phyloP scores from a whole-genome alignment of 2,113 vertebrate species.

The Coptodon rendalli region DNA sequence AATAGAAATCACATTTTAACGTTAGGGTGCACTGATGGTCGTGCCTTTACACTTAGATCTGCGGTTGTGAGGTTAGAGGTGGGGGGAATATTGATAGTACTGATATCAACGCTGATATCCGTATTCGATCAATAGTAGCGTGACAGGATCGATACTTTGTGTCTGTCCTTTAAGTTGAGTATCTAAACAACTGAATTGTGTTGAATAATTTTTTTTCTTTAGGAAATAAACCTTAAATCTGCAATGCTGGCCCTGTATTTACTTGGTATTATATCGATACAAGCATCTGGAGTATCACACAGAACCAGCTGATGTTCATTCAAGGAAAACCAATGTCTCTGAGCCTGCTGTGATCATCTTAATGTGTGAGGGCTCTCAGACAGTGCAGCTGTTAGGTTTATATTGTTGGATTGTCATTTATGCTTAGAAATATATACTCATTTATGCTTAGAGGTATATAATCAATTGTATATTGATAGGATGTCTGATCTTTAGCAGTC shows the following conservation, averaged over 20 bases:
- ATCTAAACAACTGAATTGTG: not conserved
- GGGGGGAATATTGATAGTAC: not conserved
- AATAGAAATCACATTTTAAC: not conserved
- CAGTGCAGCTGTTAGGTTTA: not conserved
- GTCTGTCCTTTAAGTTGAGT: not conserved
- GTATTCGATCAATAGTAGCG: not conserved
- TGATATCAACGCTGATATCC: not conserved
- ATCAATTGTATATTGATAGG: not conserved
- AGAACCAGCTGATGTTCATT: not conserved
- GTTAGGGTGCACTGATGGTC: not conserved
- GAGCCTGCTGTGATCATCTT: not conserved
- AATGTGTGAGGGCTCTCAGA: not conserved
- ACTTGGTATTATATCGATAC: not conserved
- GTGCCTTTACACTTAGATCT: not conserved
- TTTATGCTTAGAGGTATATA: not conserved
- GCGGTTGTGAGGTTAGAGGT: not conserved
- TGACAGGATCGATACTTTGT: not conserved
- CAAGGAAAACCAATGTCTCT: not conserved
- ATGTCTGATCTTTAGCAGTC: not conserved
- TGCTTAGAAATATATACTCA: not conserved
- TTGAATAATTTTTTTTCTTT: not conserved
- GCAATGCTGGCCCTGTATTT: not conserved
- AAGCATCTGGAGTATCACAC: not conserved
- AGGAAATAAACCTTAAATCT: not conserved
- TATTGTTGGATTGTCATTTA: not conserved